These are phyloP conservation scores for Zaprionus nigranus DNA, from an alignment of 1,140 invertebrate genomes.

Conservation along the genomic window DNA sequence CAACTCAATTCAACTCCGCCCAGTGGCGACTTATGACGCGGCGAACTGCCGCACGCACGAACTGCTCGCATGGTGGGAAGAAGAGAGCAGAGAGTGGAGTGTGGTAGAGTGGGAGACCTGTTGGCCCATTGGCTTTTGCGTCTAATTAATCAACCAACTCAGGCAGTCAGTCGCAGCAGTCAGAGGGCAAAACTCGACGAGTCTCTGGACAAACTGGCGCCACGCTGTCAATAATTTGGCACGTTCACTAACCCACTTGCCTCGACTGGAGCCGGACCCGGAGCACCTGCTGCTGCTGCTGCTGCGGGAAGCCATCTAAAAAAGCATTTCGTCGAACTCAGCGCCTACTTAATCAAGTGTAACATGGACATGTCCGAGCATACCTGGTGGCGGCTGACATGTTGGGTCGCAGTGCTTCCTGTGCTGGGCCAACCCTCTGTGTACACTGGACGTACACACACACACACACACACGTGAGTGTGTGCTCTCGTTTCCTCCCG, in stretches of 20 bases:
- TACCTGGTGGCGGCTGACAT: constrained; percentile 66
- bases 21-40: constrained; percentile 54
- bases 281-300: constrained; percentile 25
- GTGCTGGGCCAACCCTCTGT: not conserved
- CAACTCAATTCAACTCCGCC: constrained; percentile 27
- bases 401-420: constrained; percentile 37
- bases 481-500: constrained; percentile 22
- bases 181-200: constrained; percentile 27
- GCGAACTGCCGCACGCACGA: constrained; percentile 24
- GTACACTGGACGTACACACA: not conserved
- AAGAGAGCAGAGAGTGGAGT: not conserved
- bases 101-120: constrained; percentile 13
- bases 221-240: constrained; percentile 78
- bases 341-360: constrained; percentile 80
- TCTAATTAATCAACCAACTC: constrained; percentile 76
- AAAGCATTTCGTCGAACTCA: constrained; percentile 79
- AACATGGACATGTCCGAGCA: constrained; percentile 71
- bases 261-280: not conserved
- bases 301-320: constrained; percentile 59
- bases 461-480: not conserved
- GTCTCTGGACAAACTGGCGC: constrained; percentile 24
- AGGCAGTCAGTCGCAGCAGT: constrained; percentile 30
- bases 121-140: constrained; percentile 44
- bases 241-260: constrained; percentile 59
- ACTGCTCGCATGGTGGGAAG: not conserved